phyloP scores from a whole-genome alignment of 2,797 vertebrate genomes.

The Spinus olivaceus region DNA sequence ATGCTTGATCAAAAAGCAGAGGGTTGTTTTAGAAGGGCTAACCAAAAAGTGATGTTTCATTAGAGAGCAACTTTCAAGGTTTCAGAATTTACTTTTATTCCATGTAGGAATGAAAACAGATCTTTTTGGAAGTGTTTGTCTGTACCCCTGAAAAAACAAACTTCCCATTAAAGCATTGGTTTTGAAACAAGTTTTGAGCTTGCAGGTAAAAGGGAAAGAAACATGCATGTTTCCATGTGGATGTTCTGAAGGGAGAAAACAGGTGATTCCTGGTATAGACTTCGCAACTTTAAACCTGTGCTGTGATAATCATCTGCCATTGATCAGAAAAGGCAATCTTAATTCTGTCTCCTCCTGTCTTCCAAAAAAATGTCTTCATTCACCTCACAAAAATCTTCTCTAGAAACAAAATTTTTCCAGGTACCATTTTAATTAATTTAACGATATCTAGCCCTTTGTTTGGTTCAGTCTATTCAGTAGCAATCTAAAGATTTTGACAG shows the following conservation, averaged over 20 bases:
- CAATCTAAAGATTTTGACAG: not conserved
- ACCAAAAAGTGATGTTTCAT: not conserved
- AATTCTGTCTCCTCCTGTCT: not conserved
- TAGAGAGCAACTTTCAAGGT: not conserved
- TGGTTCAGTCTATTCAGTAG: not conserved
- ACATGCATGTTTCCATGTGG: not conserved
- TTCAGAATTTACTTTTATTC: slow-evolving; percentile 21
- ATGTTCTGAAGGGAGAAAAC: not conserved
- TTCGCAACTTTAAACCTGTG: not conserved
- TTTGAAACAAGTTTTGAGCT: not conserved
- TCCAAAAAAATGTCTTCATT: not conserved
- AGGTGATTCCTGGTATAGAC: not conserved
- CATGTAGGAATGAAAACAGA: not conserved
- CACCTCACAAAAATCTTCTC: not conserved
- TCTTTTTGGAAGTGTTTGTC: not conserved
- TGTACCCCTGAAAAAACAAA: not conserved
- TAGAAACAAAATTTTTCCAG: not conserved
- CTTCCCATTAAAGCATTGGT: not conserved
- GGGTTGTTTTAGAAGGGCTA: not conserved
- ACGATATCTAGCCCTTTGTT: not conserved
- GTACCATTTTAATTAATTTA: not conserved
- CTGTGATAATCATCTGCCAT: not conserved
- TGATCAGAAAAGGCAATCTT: not conserved
- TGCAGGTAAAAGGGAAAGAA: not conserved
- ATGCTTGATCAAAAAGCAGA: not conserved